phyloP scores from a whole-genome alignment of 35 echinoderm and acorn worm species.

The Patiria miniata region DNA sequence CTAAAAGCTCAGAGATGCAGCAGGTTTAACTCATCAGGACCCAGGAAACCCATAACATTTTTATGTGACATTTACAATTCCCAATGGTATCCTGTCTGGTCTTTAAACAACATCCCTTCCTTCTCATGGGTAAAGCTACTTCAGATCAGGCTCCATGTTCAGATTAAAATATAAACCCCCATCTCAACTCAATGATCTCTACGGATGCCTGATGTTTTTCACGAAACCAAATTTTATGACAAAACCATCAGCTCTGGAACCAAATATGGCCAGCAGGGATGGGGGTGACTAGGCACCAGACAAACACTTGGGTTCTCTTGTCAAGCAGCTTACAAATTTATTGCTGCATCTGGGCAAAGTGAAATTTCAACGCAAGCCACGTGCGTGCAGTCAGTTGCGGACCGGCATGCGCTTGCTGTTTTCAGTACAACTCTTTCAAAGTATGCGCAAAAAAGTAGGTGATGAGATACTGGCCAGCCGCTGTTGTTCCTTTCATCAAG shows the following conservation, averaged over 20 bases:
- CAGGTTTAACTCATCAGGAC: background rate
- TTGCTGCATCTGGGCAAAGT: background rate
- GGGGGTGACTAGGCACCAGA: background rate
- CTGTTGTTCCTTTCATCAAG: conserved; percentile 1
- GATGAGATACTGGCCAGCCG: background rate
- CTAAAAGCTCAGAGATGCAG: background rate
- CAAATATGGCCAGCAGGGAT: conserved; percentile 1
- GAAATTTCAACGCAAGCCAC: background rate
- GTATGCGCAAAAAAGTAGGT: conserved; percentile 14
- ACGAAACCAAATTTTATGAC: background rate
- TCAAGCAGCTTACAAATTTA: conserved; percentile 11
- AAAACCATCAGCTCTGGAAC: background rate
- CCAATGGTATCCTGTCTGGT: background rate
- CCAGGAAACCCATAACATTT: conserved; percentile 5
- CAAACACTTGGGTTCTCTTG: background rate
- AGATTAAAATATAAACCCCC: background rate
- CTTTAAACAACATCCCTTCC: background rate
- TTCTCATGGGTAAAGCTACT: background rate
- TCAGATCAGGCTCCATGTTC: too few relatives aligned
- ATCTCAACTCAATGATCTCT: background rate
- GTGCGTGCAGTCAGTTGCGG: background rate
- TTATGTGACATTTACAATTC: conserved; percentile 23
- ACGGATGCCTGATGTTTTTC: background rate
- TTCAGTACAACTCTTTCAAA: background rate
- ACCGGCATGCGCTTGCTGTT: background rate